phyloP scores from a whole-genome alignment of 2,113 vertebrate genomes.

The Oryzias melastigma region DNA sequence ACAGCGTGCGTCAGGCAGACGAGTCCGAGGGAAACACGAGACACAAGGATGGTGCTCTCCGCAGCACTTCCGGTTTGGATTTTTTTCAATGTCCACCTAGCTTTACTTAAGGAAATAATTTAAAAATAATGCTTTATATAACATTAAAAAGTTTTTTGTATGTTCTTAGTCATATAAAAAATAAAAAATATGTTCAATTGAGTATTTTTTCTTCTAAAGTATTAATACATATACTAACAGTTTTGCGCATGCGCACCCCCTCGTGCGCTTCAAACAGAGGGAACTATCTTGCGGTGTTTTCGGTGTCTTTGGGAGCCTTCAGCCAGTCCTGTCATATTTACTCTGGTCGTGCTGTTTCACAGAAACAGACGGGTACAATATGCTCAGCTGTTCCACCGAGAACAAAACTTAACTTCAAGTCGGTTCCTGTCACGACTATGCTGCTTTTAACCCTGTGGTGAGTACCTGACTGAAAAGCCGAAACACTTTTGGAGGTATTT shows the following conservation, averaged over 20 bases:
- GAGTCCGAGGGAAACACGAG: slow-evolving; percentile 2
- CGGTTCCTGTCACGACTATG: slow-evolving; percentile 27
- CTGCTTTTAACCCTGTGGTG: slow-evolving; percentile 44
- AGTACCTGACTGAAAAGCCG: slow-evolving; percentile 29
- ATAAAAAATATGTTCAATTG: neutral
- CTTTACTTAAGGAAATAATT: too few relatives aligned
- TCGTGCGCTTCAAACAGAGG: fast-evolving
- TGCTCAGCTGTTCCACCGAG: slow-evolving; percentile 45
- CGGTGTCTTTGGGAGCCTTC: slow-evolving; percentile 34
- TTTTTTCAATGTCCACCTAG: too few relatives aligned
- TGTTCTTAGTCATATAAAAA: too few relatives aligned
- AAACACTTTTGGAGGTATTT: neutral
- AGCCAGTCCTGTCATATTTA: slow-evolving; percentile 47
- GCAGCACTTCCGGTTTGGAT: neutral
- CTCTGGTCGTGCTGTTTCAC: slow-evolving; percentile 49
- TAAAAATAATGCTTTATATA: too few relatives aligned
- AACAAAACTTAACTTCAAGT: slow-evolving; percentile 35
- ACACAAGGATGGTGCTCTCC: neutral
- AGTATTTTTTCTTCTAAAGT: neutral
- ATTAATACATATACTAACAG: neutral
- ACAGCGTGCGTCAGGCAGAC: slow-evolving; percentile 56
- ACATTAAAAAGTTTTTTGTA: too few relatives aligned
- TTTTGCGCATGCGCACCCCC: neutral
- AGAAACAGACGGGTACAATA: slow-evolving; percentile 39
- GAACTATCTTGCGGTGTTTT: slow-evolving; percentile 26